Conservation (phyloP, 1,140 invertebrate species). For the Pseudomyrmex gracilis region DNA sequence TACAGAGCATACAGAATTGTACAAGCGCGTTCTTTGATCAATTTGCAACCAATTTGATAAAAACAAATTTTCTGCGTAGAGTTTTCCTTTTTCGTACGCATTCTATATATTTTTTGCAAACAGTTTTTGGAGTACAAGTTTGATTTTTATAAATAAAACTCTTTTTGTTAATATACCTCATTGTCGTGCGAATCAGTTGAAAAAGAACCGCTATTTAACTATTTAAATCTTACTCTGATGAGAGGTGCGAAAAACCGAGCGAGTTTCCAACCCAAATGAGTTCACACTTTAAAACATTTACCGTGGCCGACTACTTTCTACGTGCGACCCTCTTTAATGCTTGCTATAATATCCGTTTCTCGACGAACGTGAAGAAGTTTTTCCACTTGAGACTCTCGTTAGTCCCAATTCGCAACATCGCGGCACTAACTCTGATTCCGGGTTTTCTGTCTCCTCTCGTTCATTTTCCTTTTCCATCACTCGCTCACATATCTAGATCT, state of each 20-base stretch:
- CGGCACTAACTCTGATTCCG: slow-evolving; percentile 21
- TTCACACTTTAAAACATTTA: slow-evolving; percentile 58
- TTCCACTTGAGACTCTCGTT: slow-evolving; percentile 68
- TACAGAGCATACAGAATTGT: slow-evolving; percentile 21
- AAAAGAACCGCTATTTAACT: not conserved
- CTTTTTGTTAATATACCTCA: not conserved
- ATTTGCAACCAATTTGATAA: slow-evolving; percentile 47
- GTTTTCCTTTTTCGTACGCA: not conserved
- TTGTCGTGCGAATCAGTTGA: slow-evolving; percentile 5
- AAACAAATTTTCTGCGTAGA: slow-evolving; percentile 40
- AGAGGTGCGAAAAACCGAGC: not conserved
- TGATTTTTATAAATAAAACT: slow-evolving; percentile 1
- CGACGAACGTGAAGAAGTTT: slow-evolving; percentile 62
- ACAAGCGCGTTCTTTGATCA: slow-evolving; percentile 35
- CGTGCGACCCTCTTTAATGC: slow-evolving; percentile 64
- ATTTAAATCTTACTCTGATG: slow-evolving; percentile 40
- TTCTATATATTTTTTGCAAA: slow-evolving; percentile 6
- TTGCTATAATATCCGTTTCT: slow-evolving; percentile 54
- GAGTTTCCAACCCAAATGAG: slow-evolving; percentile 21
- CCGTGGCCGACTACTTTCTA: slow-evolving; percentile 28
- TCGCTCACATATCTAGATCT: slow-evolving; percentile 34
- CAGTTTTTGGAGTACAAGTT: slow-evolving; percentile 11
- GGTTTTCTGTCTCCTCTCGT: slow-evolving; percentile 28
- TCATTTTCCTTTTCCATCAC: slow-evolving; percentile 34
- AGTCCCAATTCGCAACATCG: slow-evolving; percentile 56